Evolutionary conservation across 2,113 vertebrate species (phyloP).

Genomic region (Pollimyrus isidori): DNA sequence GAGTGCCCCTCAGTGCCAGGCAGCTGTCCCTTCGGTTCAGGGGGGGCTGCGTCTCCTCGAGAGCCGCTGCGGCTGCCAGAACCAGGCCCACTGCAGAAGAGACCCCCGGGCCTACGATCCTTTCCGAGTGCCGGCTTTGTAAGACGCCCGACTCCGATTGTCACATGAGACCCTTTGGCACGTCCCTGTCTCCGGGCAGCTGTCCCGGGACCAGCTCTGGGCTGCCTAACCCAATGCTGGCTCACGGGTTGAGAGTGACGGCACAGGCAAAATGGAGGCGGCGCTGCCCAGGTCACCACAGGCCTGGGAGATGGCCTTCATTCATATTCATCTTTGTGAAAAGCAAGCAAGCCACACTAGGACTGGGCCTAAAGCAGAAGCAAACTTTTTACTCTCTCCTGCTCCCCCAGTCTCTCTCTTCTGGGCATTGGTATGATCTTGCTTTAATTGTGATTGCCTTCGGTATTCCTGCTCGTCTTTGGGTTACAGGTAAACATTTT

Average conservation of each 20-base stretch:
- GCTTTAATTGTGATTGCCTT: neutral
- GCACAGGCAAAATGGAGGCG: neutral
- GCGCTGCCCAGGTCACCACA: neutral
- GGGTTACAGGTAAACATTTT: neutral
- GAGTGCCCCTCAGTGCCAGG: conserved; percentile 36
- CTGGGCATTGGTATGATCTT: neutral
- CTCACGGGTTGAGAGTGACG: neutral
- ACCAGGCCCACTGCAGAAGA: conserved; percentile 49
- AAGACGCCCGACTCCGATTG: conserved; percentile 26
- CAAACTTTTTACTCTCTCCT: neutral
- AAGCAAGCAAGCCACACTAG: neutral
- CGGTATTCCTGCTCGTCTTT: neutral
- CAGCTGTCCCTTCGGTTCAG: conserved; percentile 10
- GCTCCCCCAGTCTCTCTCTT: neutral
- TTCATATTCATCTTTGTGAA: neutral
- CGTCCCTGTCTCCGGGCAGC: neutral
- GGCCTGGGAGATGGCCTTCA: neutral
- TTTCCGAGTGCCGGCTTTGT: neutral
- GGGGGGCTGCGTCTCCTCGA: conserved; percentile 42
- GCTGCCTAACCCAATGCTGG: neutral
- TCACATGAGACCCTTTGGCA: neutral
- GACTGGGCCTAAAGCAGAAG: neutral
- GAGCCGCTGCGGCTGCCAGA: conserved; percentile 45
- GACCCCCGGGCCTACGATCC: neutral
- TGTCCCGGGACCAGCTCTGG: neutral